Base-by-base conservation (phyloP, 2,113 vertebrate genomes). In the Stomatorhinus ivindoensis region DNA sequence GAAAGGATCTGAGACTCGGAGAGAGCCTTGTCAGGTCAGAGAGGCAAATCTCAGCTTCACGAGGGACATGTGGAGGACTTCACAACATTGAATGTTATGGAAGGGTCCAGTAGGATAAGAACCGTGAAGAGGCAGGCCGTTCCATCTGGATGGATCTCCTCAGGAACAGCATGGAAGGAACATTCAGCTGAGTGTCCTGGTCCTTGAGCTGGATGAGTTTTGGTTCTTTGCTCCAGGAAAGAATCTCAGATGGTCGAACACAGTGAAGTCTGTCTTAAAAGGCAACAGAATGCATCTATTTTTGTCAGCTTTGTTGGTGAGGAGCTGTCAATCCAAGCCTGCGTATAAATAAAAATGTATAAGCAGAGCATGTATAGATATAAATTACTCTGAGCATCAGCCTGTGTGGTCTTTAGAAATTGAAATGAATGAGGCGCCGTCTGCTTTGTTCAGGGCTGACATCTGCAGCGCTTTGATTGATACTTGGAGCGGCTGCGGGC, bases 401-500 rank as follows among this genome's bases (percentile, higher is more conserved):
- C 42, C 47, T 48, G 83, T 48, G 83, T 47, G 44, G 83, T 86
- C 47, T 86, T 50, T 86, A 50, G 44, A 86, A 86, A 86, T 48
- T 17, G 42, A 86, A 86, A 86, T 86, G 83, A 86, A 86, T 86
- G 83, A 86, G 83, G 21, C 24, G 44, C 83, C 44, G 83, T 86
- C 44, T 47, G 83, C 42, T 86, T 86, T 86, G 83, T 86, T 86
- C 48, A 50, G 83, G 24, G n/a, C 83, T 47, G 83, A 86, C 83
- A 50, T 86, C 83, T 86, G 83, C 83, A 86, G 83, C 2, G 10
- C 83, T 50, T 48, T 86, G 83, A 86, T 86, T 86, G 83, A 86
- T 86, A 24, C 44, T n/a, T 47, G 24, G 47, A 50, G 83, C 10
- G 47, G 47, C 13, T 47, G 47, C 11, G 10, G 24, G 83, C 47